Evolutionary conservation across 2,113 vertebrate species (phyloP).

Genomic region (Lycocorax pyrrhopterus): DNA sequence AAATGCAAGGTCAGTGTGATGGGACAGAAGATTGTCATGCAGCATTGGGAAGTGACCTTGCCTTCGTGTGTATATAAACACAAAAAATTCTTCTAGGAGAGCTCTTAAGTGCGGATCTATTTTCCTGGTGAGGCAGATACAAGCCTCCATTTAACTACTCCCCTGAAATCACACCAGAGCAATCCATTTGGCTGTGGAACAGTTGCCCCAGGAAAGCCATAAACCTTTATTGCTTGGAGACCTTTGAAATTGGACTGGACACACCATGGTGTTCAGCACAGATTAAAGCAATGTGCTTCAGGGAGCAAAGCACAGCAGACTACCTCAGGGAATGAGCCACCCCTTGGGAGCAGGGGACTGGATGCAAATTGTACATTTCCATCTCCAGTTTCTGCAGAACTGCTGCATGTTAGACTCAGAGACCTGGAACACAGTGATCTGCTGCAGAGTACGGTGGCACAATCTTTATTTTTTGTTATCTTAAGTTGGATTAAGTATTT

Average conservation of each 20-base stretch:
- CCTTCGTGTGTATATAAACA: accelerated
- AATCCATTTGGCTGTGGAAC: background rate
- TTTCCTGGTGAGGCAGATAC: background rate
- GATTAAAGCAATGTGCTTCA: background rate
- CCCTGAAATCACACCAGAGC: background rate
- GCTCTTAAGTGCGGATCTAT: background rate
- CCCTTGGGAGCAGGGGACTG: background rate
- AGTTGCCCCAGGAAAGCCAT: background rate
- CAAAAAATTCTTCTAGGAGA: background rate
- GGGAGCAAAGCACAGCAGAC: background rate
- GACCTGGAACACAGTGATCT: background rate
- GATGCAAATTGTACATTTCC: background rate
- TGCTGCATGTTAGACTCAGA: background rate
- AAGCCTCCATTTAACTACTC: background rate
- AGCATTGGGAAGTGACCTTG: background rate
- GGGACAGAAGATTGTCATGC: background rate
- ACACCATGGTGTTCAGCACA: background rate
- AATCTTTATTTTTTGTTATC: background rate
- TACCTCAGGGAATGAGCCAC: background rate
- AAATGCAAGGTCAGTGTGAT: background rate
- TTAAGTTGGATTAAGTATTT: background rate
- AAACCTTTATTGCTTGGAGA: constrained; percentile 15
- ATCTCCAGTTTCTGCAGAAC: background rate
- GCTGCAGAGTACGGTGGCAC: background rate
- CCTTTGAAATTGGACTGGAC: background rate